These are phyloP conservation scores for Danionella cerebrum DNA, from an alignment of 2,113 vertebrate species.

Conservation along the genomic window DNA sequence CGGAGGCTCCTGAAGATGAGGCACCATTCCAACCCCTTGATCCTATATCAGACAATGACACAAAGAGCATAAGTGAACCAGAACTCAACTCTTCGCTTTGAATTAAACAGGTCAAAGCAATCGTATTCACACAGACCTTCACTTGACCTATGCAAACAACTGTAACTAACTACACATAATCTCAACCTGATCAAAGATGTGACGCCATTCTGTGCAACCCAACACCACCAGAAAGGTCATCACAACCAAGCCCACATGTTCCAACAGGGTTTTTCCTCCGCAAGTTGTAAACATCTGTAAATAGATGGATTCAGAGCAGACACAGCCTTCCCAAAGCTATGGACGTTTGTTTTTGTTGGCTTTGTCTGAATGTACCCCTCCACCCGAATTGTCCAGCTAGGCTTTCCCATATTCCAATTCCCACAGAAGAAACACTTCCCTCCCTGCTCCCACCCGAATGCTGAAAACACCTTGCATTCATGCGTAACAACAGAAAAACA, in stretches of 20 bases:
- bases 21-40: slow-evolving; percentile 56
- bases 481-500: not conserved
- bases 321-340: slow-evolving; percentile 29
- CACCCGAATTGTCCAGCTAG: slow-evolving; percentile 21
- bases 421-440: slow-evolving; percentile 27
- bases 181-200: not conserved
- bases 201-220: slow-evolving; percentile 9
- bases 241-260: slow-evolving; percentile 12
- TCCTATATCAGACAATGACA: slow-evolving; percentile 54
- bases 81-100: slow-evolving; percentile 17
- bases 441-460: not conserved
- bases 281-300: slow-evolving; percentile 41
- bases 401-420: slow-evolving; percentile 42
- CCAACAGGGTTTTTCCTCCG: slow-evolving; percentile 19
- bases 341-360: slow-evolving; percentile 43
- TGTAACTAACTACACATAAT: not conserved
- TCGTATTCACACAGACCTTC: not conserved
- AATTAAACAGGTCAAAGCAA: slow-evolving; percentile 5
- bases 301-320: slow-evolving; percentile 23
- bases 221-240: not conserved
- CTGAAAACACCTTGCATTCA: not conserved
- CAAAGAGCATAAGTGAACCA: slow-evolving; percentile 8
- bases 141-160: slow-evolving; percentile 8
- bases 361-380: slow-evolving; percentile 27
- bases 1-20: slow-evolving; percentile 61